Evolutionary conservation across 2,797 vertebrate species (phyloP).

Genomic region (Peromyscus aztecus): DNA sequence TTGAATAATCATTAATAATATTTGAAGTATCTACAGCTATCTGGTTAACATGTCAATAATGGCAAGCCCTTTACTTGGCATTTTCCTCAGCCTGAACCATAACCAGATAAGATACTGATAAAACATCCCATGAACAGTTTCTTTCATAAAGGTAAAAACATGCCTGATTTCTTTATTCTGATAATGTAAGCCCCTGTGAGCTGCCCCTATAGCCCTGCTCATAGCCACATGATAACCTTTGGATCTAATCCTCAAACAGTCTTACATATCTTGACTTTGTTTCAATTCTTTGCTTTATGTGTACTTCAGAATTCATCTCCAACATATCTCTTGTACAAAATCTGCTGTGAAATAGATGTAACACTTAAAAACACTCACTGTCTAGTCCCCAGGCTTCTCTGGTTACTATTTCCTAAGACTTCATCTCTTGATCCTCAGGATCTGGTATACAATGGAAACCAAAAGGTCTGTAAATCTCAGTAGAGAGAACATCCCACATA

Average conservation of each 20-base stretch:
- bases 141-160: neutral
- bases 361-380: slow-evolving; percentile 1
- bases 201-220: neutral
- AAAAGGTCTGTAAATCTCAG: neutral
- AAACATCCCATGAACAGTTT: slow-evolving; percentile 1
- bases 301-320: neutral
- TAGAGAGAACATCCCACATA: neutral
- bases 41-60: neutral
- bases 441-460: neutral
- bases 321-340: neutral
- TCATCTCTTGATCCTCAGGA: neutral
- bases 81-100: slow-evolving; percentile 31
- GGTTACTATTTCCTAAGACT: slow-evolving; percentile 14
- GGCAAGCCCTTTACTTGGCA: neutral
- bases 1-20: slow-evolving; percentile 47
- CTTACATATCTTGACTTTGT: neutral
- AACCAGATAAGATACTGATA: neutral
- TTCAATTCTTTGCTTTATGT: neutral
- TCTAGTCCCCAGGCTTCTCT: neutral
- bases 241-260: neutral
- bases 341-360: neutral
- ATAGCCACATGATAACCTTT: neutral
- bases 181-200: neutral
- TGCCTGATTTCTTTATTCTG: neutral
- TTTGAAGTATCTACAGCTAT: neutral